Conservation (phyloP, 2,113 vertebrate genomes). For the Sander lucioperca region DNA sequence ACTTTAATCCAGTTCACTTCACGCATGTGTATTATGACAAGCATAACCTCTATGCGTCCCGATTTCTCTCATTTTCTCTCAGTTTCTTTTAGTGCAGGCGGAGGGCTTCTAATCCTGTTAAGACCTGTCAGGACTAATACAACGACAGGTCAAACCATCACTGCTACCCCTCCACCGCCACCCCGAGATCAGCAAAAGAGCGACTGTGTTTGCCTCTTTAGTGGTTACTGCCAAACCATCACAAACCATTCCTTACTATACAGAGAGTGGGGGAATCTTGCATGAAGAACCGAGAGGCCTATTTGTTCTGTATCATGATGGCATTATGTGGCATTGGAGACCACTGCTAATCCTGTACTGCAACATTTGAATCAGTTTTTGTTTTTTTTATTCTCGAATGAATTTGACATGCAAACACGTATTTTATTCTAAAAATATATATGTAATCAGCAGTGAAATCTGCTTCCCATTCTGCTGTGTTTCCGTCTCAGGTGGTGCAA, state of each 20-base stretch:
- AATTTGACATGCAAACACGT: neutral
- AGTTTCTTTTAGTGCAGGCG: constrained; percentile 48
- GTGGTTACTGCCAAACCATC: constrained; percentile 59
- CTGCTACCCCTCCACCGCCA: constrained; percentile 25
- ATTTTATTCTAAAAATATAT: neutral
- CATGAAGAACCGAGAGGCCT: neutral
- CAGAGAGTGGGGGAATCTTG: neutral
- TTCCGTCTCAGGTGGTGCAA: neutral
- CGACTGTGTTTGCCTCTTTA: constrained; percentile 52
- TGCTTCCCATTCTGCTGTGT: neutral
- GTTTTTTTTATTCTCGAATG: neutral
- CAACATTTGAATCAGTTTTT: neutral
- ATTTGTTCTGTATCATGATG: neutral
- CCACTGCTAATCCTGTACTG: neutral
- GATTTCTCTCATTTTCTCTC: constrained; percentile 34
- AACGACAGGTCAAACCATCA: constrained; percentile 63
- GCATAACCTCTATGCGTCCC: constrained; percentile 48
- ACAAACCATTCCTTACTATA: constrained; percentile 29
- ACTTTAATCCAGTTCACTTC: constrained; percentile 57
- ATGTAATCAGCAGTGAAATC: neutral
- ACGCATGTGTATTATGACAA: constrained; percentile 60
- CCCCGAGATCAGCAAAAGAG: constrained; percentile 45
- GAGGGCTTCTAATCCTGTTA: constrained; percentile 74
- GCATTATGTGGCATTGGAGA: neutral
- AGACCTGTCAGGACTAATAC: constrained; percentile 76